Conservation (phyloP, 2,888 invertebrate species). For the Melanotus villosus region DNA sequence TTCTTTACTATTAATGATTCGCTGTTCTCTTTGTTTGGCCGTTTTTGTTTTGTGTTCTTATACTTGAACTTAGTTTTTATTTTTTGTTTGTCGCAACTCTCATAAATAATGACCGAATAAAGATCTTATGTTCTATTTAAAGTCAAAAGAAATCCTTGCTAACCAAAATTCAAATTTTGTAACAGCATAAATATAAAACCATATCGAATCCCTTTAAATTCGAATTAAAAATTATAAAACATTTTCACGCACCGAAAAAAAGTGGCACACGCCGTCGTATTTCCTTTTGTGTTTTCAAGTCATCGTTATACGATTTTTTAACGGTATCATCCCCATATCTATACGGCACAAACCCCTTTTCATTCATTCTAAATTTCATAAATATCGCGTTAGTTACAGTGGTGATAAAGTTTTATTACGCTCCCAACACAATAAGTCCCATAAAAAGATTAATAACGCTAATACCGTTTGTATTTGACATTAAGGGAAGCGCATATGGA, state of each 20-base stretch:
- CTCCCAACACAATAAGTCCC: constrained; percentile 21
- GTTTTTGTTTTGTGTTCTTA: too few relatives aligned
- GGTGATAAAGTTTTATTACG: constrained; percentile 40
- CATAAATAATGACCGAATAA: too few relatives aligned
- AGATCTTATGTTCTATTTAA: too few relatives aligned
- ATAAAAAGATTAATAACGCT: constrained; percentile 31
- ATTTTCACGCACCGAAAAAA: constrained; percentile 25
- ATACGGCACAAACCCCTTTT: constrained; percentile 13
- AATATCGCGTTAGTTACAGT: constrained; percentile 42
- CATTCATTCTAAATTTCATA: constrained; percentile 36
- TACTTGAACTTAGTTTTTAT: too few relatives aligned
- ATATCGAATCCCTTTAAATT: constrained; percentile 16
- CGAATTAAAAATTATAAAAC: constrained; percentile 7
- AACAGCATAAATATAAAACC: constrained; percentile 20
- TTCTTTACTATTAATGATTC: too few relatives aligned
- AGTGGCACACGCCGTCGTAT: constrained; percentile 27
- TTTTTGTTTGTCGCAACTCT: too few relatives aligned
- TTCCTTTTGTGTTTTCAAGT: constrained; percentile 24
- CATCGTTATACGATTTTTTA: constrained; percentile 28
- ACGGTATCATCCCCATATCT: constrained; percentile 39
- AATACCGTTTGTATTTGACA: constrained; percentile 25
- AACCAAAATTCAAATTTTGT: too few relatives aligned
- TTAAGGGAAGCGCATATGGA: constrained; percentile 18
- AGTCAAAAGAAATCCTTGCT: too few relatives aligned
- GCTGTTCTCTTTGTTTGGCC: too few relatives aligned